Conservation (phyloP, 1,140 invertebrate species). For the Drosophila miranda region DNA sequence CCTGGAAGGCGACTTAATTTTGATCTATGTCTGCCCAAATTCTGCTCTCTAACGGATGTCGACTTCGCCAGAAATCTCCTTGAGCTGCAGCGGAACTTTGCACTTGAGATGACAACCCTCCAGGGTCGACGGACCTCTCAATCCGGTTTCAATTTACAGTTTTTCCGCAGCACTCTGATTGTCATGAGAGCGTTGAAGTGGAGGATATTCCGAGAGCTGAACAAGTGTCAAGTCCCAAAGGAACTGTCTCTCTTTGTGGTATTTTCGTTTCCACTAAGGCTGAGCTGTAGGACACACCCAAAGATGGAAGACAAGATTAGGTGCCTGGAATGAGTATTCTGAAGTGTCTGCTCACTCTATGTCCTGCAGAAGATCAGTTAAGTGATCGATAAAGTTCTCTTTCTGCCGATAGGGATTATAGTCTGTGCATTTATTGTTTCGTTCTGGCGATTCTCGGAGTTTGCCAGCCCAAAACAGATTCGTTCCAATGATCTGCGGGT, state of each 20-base stretch:
- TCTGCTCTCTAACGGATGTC: conserved; percentile 11
- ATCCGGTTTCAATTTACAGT: conserved; percentile 58
- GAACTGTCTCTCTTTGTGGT: conserved; percentile 7
- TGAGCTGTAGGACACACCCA: conserved; percentile 31
- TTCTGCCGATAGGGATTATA: too few species aligned
- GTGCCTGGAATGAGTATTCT: neutral
- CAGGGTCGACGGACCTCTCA: conserved; percentile 38
- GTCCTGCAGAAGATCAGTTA: too few species aligned
- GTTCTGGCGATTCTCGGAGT: too few species aligned
- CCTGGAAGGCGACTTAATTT: conserved; percentile 13
- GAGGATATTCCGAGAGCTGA: conserved; percentile 30
- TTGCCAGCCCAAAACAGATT: too few species aligned
- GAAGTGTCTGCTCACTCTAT: too few species aligned
- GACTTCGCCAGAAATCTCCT: conserved; percentile 51
- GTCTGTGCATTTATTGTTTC: too few species aligned
- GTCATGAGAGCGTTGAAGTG: conserved; percentile 41
- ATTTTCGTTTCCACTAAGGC: conserved; percentile 3
- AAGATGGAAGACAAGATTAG: conserved; percentile 4
- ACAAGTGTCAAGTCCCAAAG: conserved; percentile 48
- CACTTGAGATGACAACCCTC: conserved; percentile 54
- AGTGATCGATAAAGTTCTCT: too few species aligned
- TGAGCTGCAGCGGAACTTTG: conserved; percentile 63
- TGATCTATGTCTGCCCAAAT: neutral
- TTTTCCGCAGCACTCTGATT: conserved; percentile 37
- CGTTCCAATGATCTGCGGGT: too few species aligned